Percentiles rank a stretch among this genome's conserved stretches.
Conservation (phyloP, 2,113 vertebrate species). For the Corythaixoides concolor region DNA sequence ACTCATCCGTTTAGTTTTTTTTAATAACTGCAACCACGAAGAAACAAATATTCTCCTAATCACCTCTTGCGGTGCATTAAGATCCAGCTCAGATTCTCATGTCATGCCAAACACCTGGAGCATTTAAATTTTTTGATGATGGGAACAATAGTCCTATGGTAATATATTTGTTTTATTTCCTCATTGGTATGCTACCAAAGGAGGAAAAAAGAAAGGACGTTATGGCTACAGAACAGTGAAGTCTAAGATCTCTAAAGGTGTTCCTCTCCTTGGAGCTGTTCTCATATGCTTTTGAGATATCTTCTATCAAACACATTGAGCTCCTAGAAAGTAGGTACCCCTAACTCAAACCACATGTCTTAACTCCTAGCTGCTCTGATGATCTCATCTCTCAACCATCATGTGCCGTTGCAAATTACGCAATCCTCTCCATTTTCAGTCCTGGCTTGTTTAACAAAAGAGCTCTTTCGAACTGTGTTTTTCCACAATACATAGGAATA, state of each 20-base stretch:
- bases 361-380: not conserved
- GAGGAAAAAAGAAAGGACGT: not conserved
- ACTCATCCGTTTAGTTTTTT: not conserved
- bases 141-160: not conserved
- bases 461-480: not conserved
- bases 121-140: not conserved
- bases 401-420: not conserved
- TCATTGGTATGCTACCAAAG: not conserved
- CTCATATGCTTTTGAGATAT: not conserved
- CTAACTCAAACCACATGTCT: constrained; percentile 13
- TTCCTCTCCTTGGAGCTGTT: not conserved
- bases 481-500: not conserved
- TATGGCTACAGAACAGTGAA: not conserved
- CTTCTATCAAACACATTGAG: not conserved
- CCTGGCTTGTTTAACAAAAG: not conserved
- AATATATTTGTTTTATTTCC: not conserved
- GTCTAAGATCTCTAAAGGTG: not conserved
- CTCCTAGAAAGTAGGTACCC: not conserved
- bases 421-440: not conserved
- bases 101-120: not conserved
- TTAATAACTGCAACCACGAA: not conserved
- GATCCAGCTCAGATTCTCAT: not conserved
- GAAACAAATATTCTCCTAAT: not conserved
- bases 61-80: not conserved
- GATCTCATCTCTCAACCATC: not conserved